Evolutionary conservation across 2,888 invertebrate genomes (phyloP).

Genomic region (Lacanobia oleracea): DNA sequence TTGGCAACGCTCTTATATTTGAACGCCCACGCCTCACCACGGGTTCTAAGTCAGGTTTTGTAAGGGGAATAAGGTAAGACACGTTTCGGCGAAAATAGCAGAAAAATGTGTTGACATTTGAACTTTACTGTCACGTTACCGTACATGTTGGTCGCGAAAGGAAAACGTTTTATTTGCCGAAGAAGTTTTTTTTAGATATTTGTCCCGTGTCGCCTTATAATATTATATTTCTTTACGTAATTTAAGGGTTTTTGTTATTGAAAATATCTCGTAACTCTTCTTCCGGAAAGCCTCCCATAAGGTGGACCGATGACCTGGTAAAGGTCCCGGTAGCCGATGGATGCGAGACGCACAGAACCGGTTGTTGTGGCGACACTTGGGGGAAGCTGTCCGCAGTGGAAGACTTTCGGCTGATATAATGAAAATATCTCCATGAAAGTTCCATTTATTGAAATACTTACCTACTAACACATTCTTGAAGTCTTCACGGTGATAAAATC

Average conservation of each 20-base stretch:
- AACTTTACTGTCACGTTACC: slow-evolving; percentile 48
- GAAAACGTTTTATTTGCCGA: slow-evolving; percentile 43
- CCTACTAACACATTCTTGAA: not conserved
- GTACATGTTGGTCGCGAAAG: slow-evolving; percentile 29
- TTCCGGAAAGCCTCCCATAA: no score
- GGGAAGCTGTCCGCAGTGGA: no score
- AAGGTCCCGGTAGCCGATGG: no score
- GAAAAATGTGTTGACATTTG: slow-evolving; percentile 44
- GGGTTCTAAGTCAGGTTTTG: slow-evolving; percentile 5
- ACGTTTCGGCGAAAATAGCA: slow-evolving; percentile 24
- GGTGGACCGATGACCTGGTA: no score
- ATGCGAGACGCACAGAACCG: no score
- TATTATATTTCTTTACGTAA: no score
- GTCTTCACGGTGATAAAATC: not conserved
- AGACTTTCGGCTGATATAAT: no score
- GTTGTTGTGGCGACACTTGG: no score
- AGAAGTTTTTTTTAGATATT: slow-evolving; percentile 1
- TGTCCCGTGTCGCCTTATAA: not conserved
- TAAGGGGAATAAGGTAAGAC: slow-evolving; percentile 6
- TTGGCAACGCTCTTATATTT: slow-evolving; percentile 22
- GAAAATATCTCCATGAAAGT: no score
- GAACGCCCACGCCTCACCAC: slow-evolving; percentile 14
- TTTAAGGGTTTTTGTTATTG: no score
- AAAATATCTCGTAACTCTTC: no score
- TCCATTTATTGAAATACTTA: no score